Evolutionary conservation across 2,888 invertebrate species (phyloP).

Genomic region (Drosophila melanosoma): DNA sequence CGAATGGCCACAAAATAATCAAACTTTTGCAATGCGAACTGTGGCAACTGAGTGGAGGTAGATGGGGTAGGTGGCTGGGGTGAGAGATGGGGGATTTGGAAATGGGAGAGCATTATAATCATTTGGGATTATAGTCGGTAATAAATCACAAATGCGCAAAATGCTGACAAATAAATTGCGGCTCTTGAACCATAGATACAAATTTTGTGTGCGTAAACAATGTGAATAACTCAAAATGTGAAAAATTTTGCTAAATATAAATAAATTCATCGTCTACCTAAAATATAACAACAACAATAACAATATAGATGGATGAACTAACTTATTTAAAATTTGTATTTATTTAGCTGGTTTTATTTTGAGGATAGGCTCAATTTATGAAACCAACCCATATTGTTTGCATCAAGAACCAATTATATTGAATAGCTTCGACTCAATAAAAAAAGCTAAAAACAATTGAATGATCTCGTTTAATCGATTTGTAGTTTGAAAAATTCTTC

Average conservation of each 20-base stretch:
- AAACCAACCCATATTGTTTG: neutral
- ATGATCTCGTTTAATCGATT: constrained; percentile 1
- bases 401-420: neutral
- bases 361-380: neutral
- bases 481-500: constrained; percentile 7
- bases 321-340: neutral
- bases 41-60: neutral
- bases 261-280: neutral
- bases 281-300: neutral
- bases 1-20: constrained; percentile 42
- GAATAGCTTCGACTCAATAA: constrained; percentile 2
- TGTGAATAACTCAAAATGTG: neutral
- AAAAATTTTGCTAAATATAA: neutral
- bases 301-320: neutral
- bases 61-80: neutral
- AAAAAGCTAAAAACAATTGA: neutral
- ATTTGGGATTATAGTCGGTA: constrained; percentile 15
- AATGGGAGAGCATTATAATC: constrained; percentile 19
- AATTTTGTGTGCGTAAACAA: constrained; percentile 14
- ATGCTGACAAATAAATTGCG: constrained; percentile 35
- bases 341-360: neutral
- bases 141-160: constrained; percentile 19
- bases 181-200: neutral
- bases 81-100: neutral
- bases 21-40: constrained; percentile 14